Evolutionary conservation across 2,888 invertebrate genomes (phyloP).

Genomic region (Conomelus anceps): DNA sequence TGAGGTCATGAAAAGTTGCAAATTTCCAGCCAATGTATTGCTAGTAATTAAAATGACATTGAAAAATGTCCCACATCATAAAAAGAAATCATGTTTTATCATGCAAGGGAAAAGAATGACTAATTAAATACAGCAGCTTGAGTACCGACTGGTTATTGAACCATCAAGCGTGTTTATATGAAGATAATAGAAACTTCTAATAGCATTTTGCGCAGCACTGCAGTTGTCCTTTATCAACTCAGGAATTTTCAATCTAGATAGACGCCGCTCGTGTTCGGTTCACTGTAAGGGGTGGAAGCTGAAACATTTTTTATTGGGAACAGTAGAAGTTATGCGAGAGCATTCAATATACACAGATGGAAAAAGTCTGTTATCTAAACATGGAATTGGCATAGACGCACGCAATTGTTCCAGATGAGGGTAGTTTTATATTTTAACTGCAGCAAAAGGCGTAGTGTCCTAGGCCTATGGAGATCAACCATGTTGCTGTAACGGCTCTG

Average conservation of each 20-base stretch:
- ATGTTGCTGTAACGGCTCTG: not conserved
- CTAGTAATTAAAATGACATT: no score
- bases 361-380: not conserved
- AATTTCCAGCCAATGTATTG: no score
- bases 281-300: not conserved
- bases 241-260: not conserved
- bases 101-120: not conserved
- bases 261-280: not conserved
- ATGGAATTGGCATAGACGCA: not conserved
- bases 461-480: not conserved
- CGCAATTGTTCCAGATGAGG: not conserved
- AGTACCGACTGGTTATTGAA: not conserved
- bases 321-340: not conserved
- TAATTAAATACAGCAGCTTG: not conserved
- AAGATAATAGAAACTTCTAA: not conserved
- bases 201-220: not conserved
- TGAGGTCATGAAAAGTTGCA: no score
- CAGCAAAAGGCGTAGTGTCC: not conserved
- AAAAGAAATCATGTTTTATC: no score
- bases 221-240: not conserved
- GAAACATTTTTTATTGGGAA: not conserved
- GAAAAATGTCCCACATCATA: no score
- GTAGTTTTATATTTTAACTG: not conserved
- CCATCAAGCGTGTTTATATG: not conserved
- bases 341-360: not conserved